Base-by-base conservation (phyloP, 2,113 vertebrate species). In the Diadophis punctatus region DNA sequence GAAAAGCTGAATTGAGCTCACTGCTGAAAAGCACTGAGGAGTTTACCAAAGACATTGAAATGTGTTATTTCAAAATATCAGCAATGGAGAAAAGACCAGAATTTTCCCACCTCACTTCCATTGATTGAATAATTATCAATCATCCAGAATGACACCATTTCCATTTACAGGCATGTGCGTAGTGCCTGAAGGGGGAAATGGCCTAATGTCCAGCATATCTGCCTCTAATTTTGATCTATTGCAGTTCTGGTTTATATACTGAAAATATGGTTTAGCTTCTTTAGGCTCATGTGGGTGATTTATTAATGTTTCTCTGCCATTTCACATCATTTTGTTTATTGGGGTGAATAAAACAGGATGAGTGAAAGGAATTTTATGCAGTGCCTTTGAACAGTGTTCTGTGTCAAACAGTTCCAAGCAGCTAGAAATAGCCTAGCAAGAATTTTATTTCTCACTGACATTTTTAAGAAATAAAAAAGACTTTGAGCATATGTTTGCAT, bases 241-340 rank as follows among this genome's bases (percentile, higher is more conserved):
- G 51, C 25, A 16, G 25, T 85, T 80, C 23, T 91, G 52, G 52
- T 34, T 86, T 91, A 85, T 86, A 91, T 91, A 53, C 14, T 20
- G 74, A 91, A 91, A 91, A 91, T 91, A 91, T 55, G 52, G 52
- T 91, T 91, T 91, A 46, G 51, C 43, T 86, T 91, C 90, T 86
- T 27, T n/a, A 53, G 90, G 30, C 1, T 80, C 39, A 85, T 91
- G 56, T 86, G 46, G 22, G 55, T 56, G 90, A 86, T 91, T 91
- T 56, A 74, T 56, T 91, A 55, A 85, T 85, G 74, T 91, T 91
- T 56, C 52, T 85, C 85, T 84, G 52, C 16, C 30, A 91, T 91
- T 91, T 43, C 52, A 85, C 34, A 80, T 80, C 74, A 86, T 53
- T 91, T 91, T 85, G 90, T 91, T 91, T 91, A 91, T 86, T 86